These are phyloP conservation scores for Acipenser oxyrinchus DNA, from an alignment of 2,797 vertebrate genomes.

Conservation along the genomic window DNA sequence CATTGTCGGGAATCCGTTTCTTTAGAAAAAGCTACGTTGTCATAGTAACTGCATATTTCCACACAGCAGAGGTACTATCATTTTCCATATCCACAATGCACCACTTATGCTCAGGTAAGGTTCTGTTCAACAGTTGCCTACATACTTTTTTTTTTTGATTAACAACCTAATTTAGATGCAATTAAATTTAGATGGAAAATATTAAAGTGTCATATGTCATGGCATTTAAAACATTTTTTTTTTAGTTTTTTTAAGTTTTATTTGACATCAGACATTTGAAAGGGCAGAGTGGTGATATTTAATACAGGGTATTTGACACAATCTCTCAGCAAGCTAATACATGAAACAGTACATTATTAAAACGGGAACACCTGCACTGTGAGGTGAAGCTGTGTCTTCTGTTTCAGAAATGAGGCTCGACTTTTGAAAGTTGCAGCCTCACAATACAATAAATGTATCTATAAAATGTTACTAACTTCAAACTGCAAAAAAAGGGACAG, in stretches of 20 bases:
- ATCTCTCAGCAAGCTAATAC: slow-evolving; percentile 3
- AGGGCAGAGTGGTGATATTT: background rate
- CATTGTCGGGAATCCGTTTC: too few relatives aligned
- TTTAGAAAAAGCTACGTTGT: slow-evolving; percentile 29
- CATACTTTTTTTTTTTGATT: background rate
- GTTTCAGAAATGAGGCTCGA: background rate
- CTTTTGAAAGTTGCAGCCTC: background rate
- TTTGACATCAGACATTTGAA: background rate
- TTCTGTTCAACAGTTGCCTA: slow-evolving; percentile 16
- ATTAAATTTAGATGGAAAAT: background rate
- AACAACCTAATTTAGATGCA: background rate
- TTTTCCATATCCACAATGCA: slow-evolving; percentile 58
- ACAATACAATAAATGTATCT: too few relatives aligned
- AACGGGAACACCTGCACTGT: background rate
- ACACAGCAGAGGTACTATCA: slow-evolving; percentile 52
- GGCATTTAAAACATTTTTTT: background rate
- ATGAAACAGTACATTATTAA: background rate
- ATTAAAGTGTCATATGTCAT: background rate
- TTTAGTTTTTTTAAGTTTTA: background rate
- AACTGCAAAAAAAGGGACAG: too few relatives aligned
- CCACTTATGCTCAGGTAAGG: slow-evolving; percentile 54
- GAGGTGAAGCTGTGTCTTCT: background rate
- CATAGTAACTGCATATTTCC: slow-evolving; percentile 54
- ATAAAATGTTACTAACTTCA: too few relatives aligned
- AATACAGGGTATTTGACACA: slow-evolving; percentile 1